A percentile compares a stretch with the other conserved stretches of the same genome.
These are phyloP conservation scores for Theristicus caerulescens DNA, from an alignment of 2,113 vertebrate species.

Conservation along the genomic window DNA sequence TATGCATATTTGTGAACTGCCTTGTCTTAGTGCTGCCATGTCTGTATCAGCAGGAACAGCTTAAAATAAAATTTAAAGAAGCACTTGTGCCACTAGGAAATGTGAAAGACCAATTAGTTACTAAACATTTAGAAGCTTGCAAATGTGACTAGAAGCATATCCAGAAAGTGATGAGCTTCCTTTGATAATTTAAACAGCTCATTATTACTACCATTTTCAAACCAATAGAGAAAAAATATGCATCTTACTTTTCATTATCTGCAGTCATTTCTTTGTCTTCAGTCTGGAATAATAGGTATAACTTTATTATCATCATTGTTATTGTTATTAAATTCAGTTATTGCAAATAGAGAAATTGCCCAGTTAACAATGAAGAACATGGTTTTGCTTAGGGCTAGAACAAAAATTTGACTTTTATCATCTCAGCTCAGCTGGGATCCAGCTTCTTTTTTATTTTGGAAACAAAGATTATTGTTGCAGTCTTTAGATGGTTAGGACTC, in stretches of 20 bases:
- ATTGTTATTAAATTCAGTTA: background rate
- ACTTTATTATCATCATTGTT: background rate
- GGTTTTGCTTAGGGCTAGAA: background rate
- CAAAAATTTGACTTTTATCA: background rate
- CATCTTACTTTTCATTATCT: background rate
- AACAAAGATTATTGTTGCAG: background rate
- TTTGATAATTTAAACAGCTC: slow-evolving; percentile 12
- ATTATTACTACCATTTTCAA: slow-evolving; percentile 1
- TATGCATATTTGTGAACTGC: background rate
- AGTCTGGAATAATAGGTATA: background rate
- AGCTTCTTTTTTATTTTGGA: background rate
- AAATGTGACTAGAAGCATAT: background rate
- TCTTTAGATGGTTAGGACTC: background rate
- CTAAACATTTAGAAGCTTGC: background rate
- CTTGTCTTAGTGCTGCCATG: background rate
- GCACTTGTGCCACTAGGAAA: background rate
- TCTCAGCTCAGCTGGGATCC: background rate
- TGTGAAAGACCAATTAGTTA: background rate
- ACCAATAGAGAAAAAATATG: background rate
- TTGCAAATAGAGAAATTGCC: background rate
- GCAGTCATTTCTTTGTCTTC: background rate
- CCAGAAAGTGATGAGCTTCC: background rate
- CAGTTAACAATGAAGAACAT: background rate
- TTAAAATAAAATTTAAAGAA: background rate
- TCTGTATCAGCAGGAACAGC: background rate